phyloP scores from a whole-genome alignment of 2,888 invertebrate species.

The Pterobdella sp. region DNA sequence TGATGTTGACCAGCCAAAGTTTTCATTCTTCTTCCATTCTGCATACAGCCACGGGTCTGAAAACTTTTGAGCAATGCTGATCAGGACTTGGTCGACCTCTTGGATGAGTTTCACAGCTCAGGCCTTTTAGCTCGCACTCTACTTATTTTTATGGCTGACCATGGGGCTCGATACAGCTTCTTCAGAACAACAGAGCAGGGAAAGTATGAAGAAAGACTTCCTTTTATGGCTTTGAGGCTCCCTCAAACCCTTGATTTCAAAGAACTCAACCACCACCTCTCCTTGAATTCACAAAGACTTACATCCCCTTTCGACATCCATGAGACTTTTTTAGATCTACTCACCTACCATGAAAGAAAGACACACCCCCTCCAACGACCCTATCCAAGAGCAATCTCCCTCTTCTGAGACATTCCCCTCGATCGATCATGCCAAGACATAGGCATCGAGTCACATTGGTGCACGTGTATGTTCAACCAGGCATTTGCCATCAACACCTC shows the following conservation, averaged over 20 bases:
- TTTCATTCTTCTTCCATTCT: conserved; percentile 77
- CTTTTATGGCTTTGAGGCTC: conserved; percentile 72
- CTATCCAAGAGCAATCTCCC: conserved; percentile 42
- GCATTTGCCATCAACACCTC: conserved; percentile 48
- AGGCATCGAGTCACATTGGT: conserved; percentile 89
- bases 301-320: conserved; percentile 84
- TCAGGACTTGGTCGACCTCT: conserved; percentile 57
- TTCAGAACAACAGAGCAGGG: conserved; percentile 61
- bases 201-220: conserved; percentile 80
- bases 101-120: conserved; percentile 58
- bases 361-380: too few relatives aligned
- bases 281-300: conserved; percentile 62
- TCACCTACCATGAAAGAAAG: conserved; percentile 54
- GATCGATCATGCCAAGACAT: conserved; percentile 77
- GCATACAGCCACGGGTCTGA: conserved; percentile 80
- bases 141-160: conserved; percentile 83
- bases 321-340: conserved; percentile 65
- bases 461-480: conserved; percentile 69
- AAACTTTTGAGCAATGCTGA: conserved; percentile 71
- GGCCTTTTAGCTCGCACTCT: conserved; percentile 70
- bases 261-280: conserved; percentile 56
- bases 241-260: conserved; percentile 61
- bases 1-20: conserved; percentile 62
- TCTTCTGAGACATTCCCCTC: conserved; percentile 54
- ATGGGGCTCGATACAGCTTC: conserved; percentile 60